phyloP scores from a whole-genome alignment of 2,888 invertebrate genomes.

The Tortrix viridana region DNA sequence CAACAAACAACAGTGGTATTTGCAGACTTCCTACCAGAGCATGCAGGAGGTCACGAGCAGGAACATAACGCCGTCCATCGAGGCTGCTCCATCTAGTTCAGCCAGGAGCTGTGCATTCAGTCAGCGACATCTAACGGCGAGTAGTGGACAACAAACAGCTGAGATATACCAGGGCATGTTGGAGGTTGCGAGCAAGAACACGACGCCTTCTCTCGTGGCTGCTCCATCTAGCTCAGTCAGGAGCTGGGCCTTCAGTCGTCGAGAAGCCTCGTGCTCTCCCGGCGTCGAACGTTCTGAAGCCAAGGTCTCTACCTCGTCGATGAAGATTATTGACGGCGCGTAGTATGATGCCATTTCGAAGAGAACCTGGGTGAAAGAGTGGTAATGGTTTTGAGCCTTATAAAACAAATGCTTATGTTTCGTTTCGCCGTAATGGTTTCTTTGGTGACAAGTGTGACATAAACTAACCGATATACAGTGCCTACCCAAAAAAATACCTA shows the following conservation, averaged over 20 bases:
- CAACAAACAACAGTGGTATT: too few relatives aligned
- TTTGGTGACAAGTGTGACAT: too few relatives aligned
- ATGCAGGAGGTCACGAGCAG: slow-evolving; percentile 95
- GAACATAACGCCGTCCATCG: slow-evolving; percentile 87
- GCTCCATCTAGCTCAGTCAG: slow-evolving; percentile 94
- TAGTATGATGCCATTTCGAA: slow-evolving; percentile 94
- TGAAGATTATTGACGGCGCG: slow-evolving; percentile 95
- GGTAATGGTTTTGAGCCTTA: too few relatives aligned
- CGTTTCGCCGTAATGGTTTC: too few relatives aligned
- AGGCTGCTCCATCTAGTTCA: slow-evolving; percentile 91
- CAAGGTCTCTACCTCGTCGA: slow-evolving; percentile 96
- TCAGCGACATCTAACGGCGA: too few relatives aligned
- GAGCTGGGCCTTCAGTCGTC: slow-evolving; percentile 94
- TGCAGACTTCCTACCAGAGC: too few relatives aligned
- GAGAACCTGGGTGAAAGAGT: slow-evolving; percentile 84
- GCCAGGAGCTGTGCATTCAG: slow-evolving; percentile 95
- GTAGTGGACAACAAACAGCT: too few relatives aligned
- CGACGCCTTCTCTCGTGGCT: slow-evolving; percentile 84
- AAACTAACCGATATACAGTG: too few relatives aligned
- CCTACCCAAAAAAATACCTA: too few relatives aligned
- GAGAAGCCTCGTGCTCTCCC: slow-evolving; percentile 93
- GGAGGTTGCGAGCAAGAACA: slow-evolving; percentile 93
- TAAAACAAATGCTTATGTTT: too few relatives aligned
- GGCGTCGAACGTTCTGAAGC: slow-evolving; percentile 86
- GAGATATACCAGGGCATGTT: slow-evolving; percentile 97